Conservation (phyloP, 2,113 vertebrate species). For the Hemiprocne comata region DNA sequence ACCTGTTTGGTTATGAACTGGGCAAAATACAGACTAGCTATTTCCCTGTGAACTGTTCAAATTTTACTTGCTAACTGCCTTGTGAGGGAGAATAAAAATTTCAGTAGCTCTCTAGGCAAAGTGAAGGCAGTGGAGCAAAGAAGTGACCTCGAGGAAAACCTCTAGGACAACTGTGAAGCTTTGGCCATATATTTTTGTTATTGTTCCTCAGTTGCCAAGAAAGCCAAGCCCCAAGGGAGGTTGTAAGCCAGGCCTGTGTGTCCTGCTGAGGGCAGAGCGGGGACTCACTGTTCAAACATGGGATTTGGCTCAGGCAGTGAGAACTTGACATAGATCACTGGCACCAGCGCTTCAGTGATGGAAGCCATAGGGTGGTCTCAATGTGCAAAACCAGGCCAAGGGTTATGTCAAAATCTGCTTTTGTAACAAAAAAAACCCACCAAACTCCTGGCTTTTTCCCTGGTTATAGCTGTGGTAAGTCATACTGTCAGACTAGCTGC, state of each 20-base stretch:
- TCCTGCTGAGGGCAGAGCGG: not conserved
- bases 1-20: not conserved
- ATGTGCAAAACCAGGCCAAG: not conserved
- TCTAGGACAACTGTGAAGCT: not conserved
- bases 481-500: not conserved
- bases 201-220: not conserved
- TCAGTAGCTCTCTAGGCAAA: not conserved
- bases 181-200: not conserved
- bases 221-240: not conserved
- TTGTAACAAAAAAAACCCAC: not conserved
- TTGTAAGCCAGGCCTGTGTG: not conserved
- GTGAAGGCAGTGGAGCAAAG: not conserved
- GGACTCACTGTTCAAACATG: not conserved
- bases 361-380: not conserved
- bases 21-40: not conserved
- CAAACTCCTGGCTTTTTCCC: not conserved
- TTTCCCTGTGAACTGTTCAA: not conserved
- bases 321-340: not conserved
- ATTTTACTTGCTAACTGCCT: not conserved
- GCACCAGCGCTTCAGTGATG: rapidly evolving
- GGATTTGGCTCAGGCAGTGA: not conserved
- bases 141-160: not conserved
- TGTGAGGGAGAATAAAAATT: not conserved
- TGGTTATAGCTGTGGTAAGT: not conserved
- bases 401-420: not conserved